These are phyloP conservation scores for Coreoperca whiteheadi DNA, from an alignment of 2,113 vertebrate species.

Conservation along the genomic window DNA sequence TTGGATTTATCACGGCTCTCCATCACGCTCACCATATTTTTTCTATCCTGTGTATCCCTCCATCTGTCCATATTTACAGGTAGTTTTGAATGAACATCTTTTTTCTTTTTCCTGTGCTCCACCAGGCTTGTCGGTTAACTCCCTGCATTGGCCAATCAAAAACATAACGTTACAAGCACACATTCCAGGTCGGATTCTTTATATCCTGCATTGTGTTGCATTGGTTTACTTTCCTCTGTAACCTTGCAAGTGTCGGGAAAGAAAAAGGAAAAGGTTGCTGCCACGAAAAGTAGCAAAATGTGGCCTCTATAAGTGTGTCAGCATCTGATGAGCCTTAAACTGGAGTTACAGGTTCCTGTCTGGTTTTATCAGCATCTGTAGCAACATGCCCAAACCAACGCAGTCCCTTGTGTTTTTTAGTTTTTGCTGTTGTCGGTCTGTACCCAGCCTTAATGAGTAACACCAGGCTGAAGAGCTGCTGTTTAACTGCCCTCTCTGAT, in stretches of 20 bases:
- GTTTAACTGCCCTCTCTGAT: neutral
- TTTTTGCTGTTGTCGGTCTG: neutral
- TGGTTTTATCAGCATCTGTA: neutral
- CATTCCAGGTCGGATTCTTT: neutral
- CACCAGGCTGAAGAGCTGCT: neutral
- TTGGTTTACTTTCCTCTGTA: neutral
- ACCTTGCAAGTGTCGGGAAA: neutral
- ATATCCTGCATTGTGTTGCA: neutral
- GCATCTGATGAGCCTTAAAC: neutral
- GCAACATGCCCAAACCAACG: neutral
- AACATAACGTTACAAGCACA: too few species aligned
- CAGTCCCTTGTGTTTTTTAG: neutral
- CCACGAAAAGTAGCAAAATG: neutral
- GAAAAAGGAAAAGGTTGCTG: neutral
- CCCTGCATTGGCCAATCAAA: neutral
- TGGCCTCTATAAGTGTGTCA: too few species aligned
- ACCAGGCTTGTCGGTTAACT: too few species aligned
- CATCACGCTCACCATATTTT: neutral
- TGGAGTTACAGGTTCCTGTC: neutral
- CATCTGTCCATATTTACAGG: neutral
- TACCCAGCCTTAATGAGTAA: neutral
- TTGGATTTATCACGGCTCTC: neutral
- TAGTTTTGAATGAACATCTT: too few species aligned
- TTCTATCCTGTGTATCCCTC: neutral
- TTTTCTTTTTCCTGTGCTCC: too few species aligned